Conservation (phyloP, 2,113 vertebrate species). For the Antechinus stuartii region DNA sequence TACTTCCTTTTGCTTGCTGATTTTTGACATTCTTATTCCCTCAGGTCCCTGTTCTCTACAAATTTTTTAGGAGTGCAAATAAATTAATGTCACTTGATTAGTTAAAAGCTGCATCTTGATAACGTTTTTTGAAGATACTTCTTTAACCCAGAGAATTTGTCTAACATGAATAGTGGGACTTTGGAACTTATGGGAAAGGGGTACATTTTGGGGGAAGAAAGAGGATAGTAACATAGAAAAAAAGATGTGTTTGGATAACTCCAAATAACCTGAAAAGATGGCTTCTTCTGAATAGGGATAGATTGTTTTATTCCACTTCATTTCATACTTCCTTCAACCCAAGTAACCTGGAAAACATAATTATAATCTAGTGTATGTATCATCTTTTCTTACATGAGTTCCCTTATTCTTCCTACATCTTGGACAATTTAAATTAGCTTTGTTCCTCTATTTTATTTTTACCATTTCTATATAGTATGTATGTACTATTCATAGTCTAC, state of each 20-base stretch:
- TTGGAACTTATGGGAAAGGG: not conserved
- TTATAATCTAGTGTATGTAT: not conserved
- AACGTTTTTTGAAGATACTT: not conserved
- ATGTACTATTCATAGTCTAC: not conserved
- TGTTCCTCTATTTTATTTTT: not conserved
- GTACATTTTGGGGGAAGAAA: not conserved
- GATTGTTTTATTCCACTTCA: no score
- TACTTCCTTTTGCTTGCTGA: not conserved
- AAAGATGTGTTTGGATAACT: not conserved
- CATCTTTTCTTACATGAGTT: not conserved
- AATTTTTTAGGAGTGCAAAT: not conserved
- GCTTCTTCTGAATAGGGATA: not conserved
- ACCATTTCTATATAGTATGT: not conserved
- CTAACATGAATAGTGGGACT: not conserved
- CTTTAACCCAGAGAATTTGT: constrained; percentile 15
- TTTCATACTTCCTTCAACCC: not conserved
- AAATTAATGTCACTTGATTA: not conserved
- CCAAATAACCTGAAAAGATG: not conserved
- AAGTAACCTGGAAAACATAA: not conserved
- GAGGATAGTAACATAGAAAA: no score
- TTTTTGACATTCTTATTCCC: not conserved
- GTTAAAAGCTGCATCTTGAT: not conserved
- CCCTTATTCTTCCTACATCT: not conserved
- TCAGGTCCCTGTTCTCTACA: not conserved
- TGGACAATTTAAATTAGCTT: not conserved